Conservation (phyloP, 2,797 vertebrate species). For the Streptopelia turtur region DNA sequence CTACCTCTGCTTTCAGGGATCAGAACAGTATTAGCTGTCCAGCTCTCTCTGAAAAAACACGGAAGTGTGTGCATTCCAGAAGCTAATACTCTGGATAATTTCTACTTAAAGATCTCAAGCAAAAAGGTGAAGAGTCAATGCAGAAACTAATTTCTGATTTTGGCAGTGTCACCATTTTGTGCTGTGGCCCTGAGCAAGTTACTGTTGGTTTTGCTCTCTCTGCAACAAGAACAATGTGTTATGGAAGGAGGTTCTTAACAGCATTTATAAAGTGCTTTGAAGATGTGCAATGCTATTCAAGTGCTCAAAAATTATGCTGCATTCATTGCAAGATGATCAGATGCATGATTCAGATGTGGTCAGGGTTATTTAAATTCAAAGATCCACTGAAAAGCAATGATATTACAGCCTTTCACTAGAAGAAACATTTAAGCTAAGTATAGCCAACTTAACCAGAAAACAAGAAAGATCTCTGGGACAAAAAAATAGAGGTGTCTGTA, state of each 20-base stretch:
- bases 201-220: background rate
- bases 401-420: background rate
- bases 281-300: constrained; percentile 25
- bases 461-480: background rate
- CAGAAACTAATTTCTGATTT: background rate
- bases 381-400: background rate
- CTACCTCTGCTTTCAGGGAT: background rate
- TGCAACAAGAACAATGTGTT: background rate
- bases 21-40: background rate
- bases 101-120: background rate
- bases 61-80: background rate
- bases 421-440: background rate
- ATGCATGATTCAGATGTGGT: background rate
- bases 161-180: background rate
- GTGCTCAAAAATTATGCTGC: background rate
- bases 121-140: background rate
- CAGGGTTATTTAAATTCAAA: constrained; percentile 6
- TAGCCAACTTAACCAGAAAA: background rate
- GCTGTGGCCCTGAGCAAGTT: background rate
- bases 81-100: background rate
- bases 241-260: background rate
- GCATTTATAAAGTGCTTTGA: constrained; percentile 44
- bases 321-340: background rate
- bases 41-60: background rate
- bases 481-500: background rate